Conservation (phyloP, 1,140 invertebrate genomes). For the Ectropis grisescens region DNA sequence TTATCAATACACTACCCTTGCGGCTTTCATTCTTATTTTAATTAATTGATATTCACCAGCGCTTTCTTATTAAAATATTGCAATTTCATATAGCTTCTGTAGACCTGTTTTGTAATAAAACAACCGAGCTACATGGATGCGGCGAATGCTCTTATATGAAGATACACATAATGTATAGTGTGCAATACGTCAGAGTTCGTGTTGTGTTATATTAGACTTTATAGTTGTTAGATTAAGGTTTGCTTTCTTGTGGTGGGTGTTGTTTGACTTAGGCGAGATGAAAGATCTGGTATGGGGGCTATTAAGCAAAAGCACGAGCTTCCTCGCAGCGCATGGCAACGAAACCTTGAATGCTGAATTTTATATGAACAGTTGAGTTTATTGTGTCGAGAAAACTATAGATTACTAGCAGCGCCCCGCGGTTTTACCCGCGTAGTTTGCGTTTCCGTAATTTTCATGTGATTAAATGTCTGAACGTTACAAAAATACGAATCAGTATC, state of each 20-base stretch:
- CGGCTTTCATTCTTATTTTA: constrained; percentile 39
- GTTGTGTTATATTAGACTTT: too few species aligned
- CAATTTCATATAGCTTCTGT: constrained; percentile 53
- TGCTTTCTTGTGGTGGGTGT: too few species aligned
- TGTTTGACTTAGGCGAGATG: constrained; percentile 1
- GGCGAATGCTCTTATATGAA: constrained; percentile 4
- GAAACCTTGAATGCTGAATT: too few species aligned
- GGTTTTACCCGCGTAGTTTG: too few species aligned
- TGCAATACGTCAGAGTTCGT: background rate
- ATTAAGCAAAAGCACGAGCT: too few species aligned
- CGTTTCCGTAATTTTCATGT: too few species aligned
- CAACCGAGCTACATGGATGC: constrained; percentile 17
- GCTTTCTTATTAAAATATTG: constrained; percentile 62
- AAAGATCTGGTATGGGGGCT: constrained; percentile 1
- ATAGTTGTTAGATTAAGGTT: too few species aligned
- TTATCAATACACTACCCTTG: constrained; percentile 28
- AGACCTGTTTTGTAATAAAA: constrained; percentile 48
- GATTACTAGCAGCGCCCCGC: too few species aligned
- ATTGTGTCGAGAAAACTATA: too few species aligned
- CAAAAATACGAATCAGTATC: too few species aligned
- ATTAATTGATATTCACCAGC: constrained; percentile 52
- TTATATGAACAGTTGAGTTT: too few species aligned
- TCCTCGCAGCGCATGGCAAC: constrained; percentile 16
- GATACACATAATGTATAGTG: constrained; percentile 40
- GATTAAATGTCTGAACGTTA: too few species aligned